Evolutionary conservation across 2,797 vertebrate genomes (phyloP).

Genomic region (Muscicapa striata): DNA sequence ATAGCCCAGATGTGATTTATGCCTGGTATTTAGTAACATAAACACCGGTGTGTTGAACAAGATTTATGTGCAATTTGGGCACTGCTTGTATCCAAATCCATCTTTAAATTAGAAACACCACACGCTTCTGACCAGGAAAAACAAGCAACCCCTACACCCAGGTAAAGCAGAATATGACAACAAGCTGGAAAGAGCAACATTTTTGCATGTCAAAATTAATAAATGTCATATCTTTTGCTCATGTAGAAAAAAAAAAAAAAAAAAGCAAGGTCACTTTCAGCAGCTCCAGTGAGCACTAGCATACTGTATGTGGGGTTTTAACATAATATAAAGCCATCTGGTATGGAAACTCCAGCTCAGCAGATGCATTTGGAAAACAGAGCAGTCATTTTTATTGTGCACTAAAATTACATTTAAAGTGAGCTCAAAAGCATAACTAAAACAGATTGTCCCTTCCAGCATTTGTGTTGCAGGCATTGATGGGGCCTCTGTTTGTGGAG

Average conservation of each 20-base stretch:
- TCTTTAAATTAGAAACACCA: not conserved
- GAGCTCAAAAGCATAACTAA: slow-evolving; percentile 65
- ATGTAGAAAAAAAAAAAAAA: slow-evolving; percentile 5
- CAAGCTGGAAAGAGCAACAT: not conserved
- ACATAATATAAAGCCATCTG: slow-evolving; percentile 63
- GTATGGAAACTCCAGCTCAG: slow-evolving; percentile 27
- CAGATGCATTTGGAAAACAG: slow-evolving; percentile 59
- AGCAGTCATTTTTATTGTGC: slow-evolving; percentile 59
- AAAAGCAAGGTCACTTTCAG: slow-evolving; percentile 51
- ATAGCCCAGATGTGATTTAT: not conserved
- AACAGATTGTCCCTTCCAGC: slow-evolving; percentile 52
- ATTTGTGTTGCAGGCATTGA: slow-evolving; percentile 1
- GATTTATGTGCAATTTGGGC: not conserved
- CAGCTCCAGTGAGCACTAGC: not conserved
- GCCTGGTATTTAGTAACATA: not conserved
- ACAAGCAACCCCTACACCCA: not conserved
- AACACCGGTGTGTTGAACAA: not conserved
- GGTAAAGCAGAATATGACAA: not conserved
- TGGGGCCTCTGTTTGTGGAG: slow-evolving; percentile 4
- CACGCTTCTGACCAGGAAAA: not conserved
- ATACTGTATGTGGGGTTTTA: slow-evolving; percentile 46
- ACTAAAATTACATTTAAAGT: slow-evolving; percentile 70
- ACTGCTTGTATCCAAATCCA: not conserved
- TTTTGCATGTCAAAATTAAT: slow-evolving; percentile 5
- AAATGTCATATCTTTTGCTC: not conserved